These are phyloP conservation scores for Pectinophora gossypiella DNA, from an alignment of 1,140 invertebrate genomes.

Conservation along the genomic window DNA sequence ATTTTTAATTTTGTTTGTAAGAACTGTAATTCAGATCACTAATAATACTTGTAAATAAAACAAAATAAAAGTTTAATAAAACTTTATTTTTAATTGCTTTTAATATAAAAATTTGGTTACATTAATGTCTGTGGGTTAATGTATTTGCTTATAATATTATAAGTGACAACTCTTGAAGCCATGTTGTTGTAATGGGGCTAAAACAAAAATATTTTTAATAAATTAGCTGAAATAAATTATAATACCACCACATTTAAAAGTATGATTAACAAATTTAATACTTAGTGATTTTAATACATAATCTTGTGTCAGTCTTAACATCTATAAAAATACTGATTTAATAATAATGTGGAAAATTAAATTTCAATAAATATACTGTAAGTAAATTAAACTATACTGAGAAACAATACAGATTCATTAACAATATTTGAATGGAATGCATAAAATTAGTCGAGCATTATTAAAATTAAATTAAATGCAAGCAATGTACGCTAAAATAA, in stretches of 20 bases:
- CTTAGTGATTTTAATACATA: conserved; percentile 61
- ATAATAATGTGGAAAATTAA: conserved; percentile 31
- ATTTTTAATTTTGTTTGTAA: too few relatives aligned
- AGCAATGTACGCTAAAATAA: conserved; percentile 23
- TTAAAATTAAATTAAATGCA: conserved; percentile 35
- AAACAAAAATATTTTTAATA: conserved; percentile 28
- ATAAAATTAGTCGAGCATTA: conserved; percentile 13
- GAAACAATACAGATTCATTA: conserved; percentile 33
- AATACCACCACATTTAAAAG: conserved; percentile 44
- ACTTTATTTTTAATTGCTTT: conserved; percentile 56
- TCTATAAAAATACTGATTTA: conserved; percentile 67
- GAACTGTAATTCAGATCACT: too few relatives aligned
- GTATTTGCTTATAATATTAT: conserved; percentile 24
- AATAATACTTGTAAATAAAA: conserved; percentile 18
- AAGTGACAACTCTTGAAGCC: conserved; percentile 41
- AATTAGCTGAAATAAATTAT: conserved; percentile 41
- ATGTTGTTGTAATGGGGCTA: conserved; percentile 22
- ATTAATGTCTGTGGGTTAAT: conserved; percentile 57
- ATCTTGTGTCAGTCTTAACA: conserved; percentile 68
- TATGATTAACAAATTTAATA: conserved; percentile 48
- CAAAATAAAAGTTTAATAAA: conserved; percentile 41
- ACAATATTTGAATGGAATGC: conserved; percentile 39
- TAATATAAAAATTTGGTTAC: conserved; percentile 65
- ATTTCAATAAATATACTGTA: conserved; percentile 22
- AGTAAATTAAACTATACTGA: conserved; percentile 22